Conservation (phyloP, 2,888 invertebrate genomes). For the Baronia brevicornis region DNA sequence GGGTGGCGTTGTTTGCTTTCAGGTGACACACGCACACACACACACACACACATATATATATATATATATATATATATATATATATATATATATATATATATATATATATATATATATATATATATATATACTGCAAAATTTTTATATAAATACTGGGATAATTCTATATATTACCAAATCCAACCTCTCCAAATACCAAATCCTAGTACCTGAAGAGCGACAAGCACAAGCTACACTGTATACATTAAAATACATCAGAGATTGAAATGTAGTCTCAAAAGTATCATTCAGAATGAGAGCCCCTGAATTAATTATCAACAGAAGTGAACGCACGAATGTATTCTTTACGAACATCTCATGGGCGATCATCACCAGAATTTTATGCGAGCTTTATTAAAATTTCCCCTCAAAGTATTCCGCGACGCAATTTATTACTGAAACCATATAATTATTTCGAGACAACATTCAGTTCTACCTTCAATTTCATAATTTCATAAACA, state of each 20-base stretch:
- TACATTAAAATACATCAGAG: conserved; percentile 1
- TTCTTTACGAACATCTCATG: conserved; percentile 14
- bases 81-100: too few species aligned
- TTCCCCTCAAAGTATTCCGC: conserved; percentile 31
- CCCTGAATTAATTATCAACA: conserved; percentile 45
- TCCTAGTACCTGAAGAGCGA: not conserved
- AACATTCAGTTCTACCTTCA: conserved; percentile 19
- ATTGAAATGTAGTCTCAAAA: conserved; percentile 14
- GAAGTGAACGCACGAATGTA: conserved; percentile 31
- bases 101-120: too few species aligned
- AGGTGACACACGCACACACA: too few species aligned
- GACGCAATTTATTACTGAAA: conserved; percentile 44
- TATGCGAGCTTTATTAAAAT: conserved; percentile 39
- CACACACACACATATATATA: too few species aligned
- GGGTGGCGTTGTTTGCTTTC: too few species aligned
- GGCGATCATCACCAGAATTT: conserved; percentile 6
- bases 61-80: too few species aligned
- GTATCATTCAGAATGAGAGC: conserved; percentile 24
- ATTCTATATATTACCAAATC: too few species aligned
- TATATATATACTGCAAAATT: too few species aligned
- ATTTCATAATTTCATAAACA: not conserved
- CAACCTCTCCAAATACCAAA: too few species aligned
- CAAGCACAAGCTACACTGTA: not conserved
- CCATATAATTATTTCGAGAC: conserved; percentile 36
- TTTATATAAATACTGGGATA: too few species aligned